Evolutionary conservation across 2,113 vertebrate species (phyloP).

Genomic region (Notechis scutatus): DNA sequence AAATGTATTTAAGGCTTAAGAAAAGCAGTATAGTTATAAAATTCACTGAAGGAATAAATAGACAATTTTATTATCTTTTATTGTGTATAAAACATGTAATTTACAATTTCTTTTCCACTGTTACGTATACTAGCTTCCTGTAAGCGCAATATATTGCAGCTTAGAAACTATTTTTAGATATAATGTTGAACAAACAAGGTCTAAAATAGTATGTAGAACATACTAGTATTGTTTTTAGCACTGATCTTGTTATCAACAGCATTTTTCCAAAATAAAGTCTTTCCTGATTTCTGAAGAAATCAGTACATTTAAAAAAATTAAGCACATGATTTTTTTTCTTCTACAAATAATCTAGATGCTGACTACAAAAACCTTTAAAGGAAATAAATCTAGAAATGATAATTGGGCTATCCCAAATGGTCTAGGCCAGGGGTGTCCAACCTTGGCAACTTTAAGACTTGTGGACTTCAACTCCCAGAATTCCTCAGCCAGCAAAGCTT

Average conservation of each 20-base stretch:
- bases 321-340: rapidly evolving
- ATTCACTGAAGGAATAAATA: not conserved
- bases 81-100: not conserved
- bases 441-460: too few species aligned
- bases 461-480: too few species aligned
- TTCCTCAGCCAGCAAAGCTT: too few species aligned
- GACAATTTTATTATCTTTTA: not conserved
- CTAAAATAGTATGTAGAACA: not conserved
- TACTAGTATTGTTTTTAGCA: not conserved
- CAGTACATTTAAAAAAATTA: not conserved
- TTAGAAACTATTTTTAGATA: not conserved
- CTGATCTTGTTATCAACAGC: not conserved
- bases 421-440: too few species aligned
- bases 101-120: not conserved
- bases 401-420: not conserved
- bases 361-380: not conserved
- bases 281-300: not conserved
- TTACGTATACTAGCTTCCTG: not conserved
- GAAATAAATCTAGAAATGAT: not conserved
- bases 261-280: not conserved
- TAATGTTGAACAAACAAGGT: not conserved
- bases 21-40: not conserved
- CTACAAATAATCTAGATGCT: rapidly evolving
- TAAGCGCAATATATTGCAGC: not conserved
- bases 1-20: not conserved